Base-by-base conservation (phyloP, 2,888 invertebrate species). In the Aethes cnicana region DNA sequence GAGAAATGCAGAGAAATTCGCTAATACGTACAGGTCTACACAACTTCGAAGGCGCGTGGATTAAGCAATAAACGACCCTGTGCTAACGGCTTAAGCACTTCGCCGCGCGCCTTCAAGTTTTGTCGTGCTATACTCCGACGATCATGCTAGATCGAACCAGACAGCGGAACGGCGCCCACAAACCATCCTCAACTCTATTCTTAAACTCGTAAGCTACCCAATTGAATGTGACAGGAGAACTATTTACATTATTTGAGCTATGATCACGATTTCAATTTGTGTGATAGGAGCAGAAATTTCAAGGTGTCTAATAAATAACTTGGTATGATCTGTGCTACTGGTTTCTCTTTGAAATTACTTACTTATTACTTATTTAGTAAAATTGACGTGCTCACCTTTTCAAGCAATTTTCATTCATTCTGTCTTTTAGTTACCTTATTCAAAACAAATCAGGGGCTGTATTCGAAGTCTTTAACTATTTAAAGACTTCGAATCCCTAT, bases 1-100 rank as follows among this genome's bases (percentile, higher is more conserved):
- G 55, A 69, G 84, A 86, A 84, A 85, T 81, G 81, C 60, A 73
- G 83, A 82, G 84, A 85, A 81, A 85, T 81, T 82, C 78, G 71
- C 78, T 74, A 68, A 68, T 70, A 66, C 62, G n/a, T n/a, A n/a
- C n/a, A n/a, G n/a, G n/a, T n/a, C n/a, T n/a, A n/a, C n/a, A n/a
- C n/a, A n/a, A n/a, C n/a, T n/a, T n/a, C n/a, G n/a, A n/a, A n/a
- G n/a, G n/a, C n/a, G n/a, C n/a, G n/a, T n/a, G n/a, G n/a, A n/a
- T n/a, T n/a, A n/a, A n/a, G n/a, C n/a, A n/a, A n/a, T n/a, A n/a
- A n/a, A n/a, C n/a, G n/a, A n/a, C n/a, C n/a, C n/a, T n/a, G n/a
- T n/a, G n/a, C n/a, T n/a, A n/a, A n/a, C n/a, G n/a, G n/a, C n/a
- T n/a, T n/a, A n/a, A n/a, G n/a, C n/a, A n/a, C n/a, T n/a, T n/a